A percentile compares a stretch with the other conserved stretches of the same genome.
These are phyloP conservation scores for Apodemia mormo DNA, from an alignment of 2,888 invertebrate genomes.

Conservation along the genomic window DNA sequence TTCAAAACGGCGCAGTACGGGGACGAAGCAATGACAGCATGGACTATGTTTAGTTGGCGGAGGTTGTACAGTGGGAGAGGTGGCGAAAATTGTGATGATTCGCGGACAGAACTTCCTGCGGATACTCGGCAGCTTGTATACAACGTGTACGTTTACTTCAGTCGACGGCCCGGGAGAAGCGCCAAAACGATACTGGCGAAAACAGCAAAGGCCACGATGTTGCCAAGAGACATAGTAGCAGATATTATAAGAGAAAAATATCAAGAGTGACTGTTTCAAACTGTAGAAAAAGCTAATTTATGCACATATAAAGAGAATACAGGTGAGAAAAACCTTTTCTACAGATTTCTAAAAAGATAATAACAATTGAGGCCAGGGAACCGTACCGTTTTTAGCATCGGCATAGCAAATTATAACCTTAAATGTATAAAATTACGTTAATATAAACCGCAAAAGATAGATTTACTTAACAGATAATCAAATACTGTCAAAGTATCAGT, in stretches of 20 bases:
- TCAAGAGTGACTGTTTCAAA: conserved; percentile 40
- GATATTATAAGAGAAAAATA: conserved; percentile 73
- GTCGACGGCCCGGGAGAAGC: conserved; percentile 65
- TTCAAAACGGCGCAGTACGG: conserved; percentile 77
- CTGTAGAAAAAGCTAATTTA: background rate
- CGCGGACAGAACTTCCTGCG: conserved; percentile 64
- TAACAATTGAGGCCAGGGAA: too few species aligned
- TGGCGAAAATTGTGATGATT: conserved; percentile 58
- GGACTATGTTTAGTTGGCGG: conserved; percentile 79
- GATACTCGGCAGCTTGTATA: conserved; percentile 74
- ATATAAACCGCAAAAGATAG: too few species aligned
- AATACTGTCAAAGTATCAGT: background rate
- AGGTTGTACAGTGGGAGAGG: conserved; percentile 65
- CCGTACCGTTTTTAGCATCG: background rate
- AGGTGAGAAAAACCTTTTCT: background rate
- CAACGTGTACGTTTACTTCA: conserved; percentile 75
- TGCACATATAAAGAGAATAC: background rate
- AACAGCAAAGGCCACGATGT: conserved; percentile 72
- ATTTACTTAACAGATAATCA: too few species aligned
- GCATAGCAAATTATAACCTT: background rate
- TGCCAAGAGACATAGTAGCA: conserved; percentile 71
- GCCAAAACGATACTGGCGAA: conserved; percentile 66
- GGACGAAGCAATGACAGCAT: conserved; percentile 76
- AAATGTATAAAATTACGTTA: too few species aligned
- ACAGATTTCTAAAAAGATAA: background rate